phyloP scores from a whole-genome alignment of 2,888 invertebrate genomes.

The Drosophila antonietae region DNA sequence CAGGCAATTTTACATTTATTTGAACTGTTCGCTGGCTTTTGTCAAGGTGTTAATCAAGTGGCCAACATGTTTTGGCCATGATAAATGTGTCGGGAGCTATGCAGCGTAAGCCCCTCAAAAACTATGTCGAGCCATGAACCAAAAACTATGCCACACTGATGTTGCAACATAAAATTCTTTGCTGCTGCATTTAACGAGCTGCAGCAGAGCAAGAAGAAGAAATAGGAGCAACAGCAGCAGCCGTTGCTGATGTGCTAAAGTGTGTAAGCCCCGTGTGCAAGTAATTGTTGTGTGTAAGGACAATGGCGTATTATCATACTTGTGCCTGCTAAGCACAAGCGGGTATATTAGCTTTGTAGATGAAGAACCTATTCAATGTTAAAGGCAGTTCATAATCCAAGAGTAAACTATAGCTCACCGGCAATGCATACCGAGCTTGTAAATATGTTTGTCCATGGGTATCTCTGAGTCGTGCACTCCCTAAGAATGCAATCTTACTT shows the following conservation, averaged over 20 bases:
- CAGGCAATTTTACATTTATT: conserved; percentile 58
- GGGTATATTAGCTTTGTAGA: neutral
- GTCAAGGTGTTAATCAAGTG: conserved; percentile 73
- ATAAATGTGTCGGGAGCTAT: conserved; percentile 53
- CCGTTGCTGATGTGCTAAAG: conserved; percentile 18
- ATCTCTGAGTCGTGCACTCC: neutral
- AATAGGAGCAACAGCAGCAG: conserved; percentile 5
- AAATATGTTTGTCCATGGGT: neutral
- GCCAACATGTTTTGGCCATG: conserved; percentile 60
- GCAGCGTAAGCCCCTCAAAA: conserved; percentile 32
- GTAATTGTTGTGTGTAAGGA: conserved; percentile 72
- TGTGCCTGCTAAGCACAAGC: no score
- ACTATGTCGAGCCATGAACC: conserved; percentile 40
- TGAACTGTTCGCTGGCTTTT: conserved; percentile 35
- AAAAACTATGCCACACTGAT: conserved; percentile 51
- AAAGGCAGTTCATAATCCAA: neutral
- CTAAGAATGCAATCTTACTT: neutral
- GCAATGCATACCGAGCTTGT: neutral
- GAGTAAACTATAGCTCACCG: neutral
- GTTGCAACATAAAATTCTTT: conserved; percentile 41
- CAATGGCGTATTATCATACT: conserved; percentile 45
- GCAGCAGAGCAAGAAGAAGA: conserved; percentile 5
- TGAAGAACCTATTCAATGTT: neutral
- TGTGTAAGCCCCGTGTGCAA: conserved; percentile 52
- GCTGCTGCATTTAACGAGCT: conserved; percentile 67